These are phyloP conservation scores for Leptopilina clavipes DNA, from an alignment of 1,140 invertebrate species.

Conservation along the genomic window DNA sequence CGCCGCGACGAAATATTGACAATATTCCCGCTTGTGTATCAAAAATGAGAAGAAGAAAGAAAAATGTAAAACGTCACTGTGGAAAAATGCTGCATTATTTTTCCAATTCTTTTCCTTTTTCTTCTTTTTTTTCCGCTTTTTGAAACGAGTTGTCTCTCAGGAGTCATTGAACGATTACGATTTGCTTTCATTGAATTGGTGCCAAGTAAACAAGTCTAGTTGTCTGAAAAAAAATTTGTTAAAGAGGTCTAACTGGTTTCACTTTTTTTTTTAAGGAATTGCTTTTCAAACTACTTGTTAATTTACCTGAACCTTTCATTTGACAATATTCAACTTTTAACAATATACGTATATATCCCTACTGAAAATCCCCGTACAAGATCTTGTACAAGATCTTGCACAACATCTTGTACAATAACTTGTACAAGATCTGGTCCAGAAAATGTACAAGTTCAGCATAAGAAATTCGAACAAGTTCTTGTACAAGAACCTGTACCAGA, in stretches of 20 bases:
- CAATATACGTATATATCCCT: too few species aligned
- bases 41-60: background rate
- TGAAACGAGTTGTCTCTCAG: slow-evolving; percentile 16
- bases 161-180: slow-evolving; percentile 26
- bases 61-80: background rate
- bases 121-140: too few species aligned
- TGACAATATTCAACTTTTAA: background rate
- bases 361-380: too few species aligned
- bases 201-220: slow-evolving; percentile 29
- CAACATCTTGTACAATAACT: too few species aligned
- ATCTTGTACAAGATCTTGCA: too few species aligned
- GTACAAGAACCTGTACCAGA: too few species aligned
- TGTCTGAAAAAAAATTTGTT: background rate
- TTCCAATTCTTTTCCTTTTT: too few species aligned
- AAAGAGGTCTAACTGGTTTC: slow-evolving; percentile 12
- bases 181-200: slow-evolving; percentile 30
- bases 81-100: slow-evolving; percentile 28
- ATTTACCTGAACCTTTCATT: background rate
- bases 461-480: too few species aligned
- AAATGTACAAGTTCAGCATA: too few species aligned
- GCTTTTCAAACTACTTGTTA: slow-evolving; percentile 5
- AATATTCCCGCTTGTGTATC: too few species aligned
- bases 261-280: background rate
- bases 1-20: slow-evolving; percentile 3
- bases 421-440: too few species aligned